These are phyloP conservation scores for Lampropteryx suffumata DNA, from an alignment of 2,888 invertebrate genomes.

Conservation along the genomic window DNA sequence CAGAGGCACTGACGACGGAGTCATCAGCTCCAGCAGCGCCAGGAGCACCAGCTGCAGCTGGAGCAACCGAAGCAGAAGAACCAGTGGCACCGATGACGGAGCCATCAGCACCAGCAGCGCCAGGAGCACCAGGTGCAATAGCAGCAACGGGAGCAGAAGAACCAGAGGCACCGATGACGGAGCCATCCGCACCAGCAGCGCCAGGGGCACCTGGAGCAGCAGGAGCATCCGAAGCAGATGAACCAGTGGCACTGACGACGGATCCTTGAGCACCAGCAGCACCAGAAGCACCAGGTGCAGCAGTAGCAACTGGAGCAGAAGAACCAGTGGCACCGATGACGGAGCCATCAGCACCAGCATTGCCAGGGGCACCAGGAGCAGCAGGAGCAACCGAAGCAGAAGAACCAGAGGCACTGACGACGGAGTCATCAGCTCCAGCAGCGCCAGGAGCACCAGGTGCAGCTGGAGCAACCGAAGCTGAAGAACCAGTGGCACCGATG, in stretches of 20 bases:
- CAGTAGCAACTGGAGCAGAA: background rate
- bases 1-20: background rate
- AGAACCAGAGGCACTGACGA: background rate
- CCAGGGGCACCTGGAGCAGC: background rate
- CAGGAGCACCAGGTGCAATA: background rate
- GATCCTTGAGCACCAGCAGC: no score
- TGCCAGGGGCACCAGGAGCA: background rate
- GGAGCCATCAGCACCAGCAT: background rate
- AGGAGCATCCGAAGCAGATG: background rate
- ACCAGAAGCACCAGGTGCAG: background rate
- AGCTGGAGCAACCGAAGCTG: background rate
- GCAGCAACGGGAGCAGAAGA: background rate
- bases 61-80: background rate
- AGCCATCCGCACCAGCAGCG: background rate
- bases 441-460: background rate
- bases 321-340: background rate
- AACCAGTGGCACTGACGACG: background rate
- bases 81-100: background rate
- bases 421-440: background rate
- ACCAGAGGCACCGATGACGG: constrained; percentile 1
- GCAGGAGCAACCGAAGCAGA: no score
- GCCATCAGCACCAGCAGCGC: background rate
- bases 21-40: background rate
- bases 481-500: background rate
- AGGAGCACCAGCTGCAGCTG: background rate